Evolutionary conservation across 2,113 vertebrate genomes (phyloP).

Genomic region (Paramisgurnus dabryanus): DNA sequence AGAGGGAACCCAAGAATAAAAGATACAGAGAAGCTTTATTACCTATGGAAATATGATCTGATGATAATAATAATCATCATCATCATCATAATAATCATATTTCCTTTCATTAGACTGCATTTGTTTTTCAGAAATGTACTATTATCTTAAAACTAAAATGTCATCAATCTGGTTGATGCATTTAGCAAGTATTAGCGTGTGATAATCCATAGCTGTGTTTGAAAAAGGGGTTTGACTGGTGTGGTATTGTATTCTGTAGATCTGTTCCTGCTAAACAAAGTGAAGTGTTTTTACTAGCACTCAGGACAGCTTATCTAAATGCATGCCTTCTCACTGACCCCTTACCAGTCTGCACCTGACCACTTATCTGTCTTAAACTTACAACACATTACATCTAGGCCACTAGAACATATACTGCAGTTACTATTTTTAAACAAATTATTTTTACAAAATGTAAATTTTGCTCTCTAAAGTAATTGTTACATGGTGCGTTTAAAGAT

Average conservation of each 20-base stretch:
- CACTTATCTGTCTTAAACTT: neutral
- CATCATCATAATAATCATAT: too few species aligned
- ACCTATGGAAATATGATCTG: neutral
- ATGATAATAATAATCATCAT: too few species aligned
- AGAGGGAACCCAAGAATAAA: slow-evolving; percentile 24
- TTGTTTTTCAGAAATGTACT: too few species aligned
- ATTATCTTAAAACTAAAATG: too few species aligned
- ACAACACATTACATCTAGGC: slow-evolving; percentile 4
- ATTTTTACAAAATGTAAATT: too few species aligned
- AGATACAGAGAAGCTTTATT: too few species aligned
- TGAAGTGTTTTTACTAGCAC: slow-evolving; percentile 40
- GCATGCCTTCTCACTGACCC: slow-evolving; percentile 19
- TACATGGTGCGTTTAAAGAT: neutral
- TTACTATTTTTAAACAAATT: neutral
- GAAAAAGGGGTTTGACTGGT: slow-evolving; percentile 43
- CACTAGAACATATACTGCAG: neutral
- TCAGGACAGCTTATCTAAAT: slow-evolving; percentile 25
- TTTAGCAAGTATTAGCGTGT: slow-evolving; percentile 15
- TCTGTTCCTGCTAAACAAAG: slow-evolving; percentile 45
- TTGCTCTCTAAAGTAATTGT: too few species aligned
- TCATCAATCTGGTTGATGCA: neutral
- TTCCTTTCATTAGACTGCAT: neutral
- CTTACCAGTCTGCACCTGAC: slow-evolving; percentile 6
- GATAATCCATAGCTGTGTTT: slow-evolving; percentile 56
- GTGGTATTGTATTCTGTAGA: slow-evolving; percentile 35